phyloP scores from a whole-genome alignment of 1,140 invertebrate genomes.

The Zaprionus tsacasi region DNA sequence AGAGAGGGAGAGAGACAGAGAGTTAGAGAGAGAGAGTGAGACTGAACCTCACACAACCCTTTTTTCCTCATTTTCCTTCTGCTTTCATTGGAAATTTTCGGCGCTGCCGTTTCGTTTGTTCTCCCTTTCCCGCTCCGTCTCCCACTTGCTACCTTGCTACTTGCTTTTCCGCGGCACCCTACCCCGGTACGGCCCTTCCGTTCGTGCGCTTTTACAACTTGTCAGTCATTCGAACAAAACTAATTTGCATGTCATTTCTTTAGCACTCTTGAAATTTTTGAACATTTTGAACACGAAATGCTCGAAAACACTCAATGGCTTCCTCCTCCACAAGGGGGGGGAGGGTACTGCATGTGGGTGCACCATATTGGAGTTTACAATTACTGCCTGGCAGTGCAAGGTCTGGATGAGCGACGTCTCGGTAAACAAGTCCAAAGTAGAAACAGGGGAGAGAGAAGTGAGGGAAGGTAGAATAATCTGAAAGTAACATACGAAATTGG shows the following conservation, averaged over 20 bases:
- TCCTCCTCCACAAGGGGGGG: not conserved
- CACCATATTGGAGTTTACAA: constrained; percentile 8
- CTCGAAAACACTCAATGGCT: constrained; percentile 26
- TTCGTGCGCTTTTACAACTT: constrained; percentile 70
- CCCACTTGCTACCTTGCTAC: not conserved
- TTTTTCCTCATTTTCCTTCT: constrained; percentile 19
- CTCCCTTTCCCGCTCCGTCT: not conserved
- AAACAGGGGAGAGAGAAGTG: not conserved
- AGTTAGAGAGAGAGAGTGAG: no score
- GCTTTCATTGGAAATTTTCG: constrained; percentile 58
- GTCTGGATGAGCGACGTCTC: constrained; percentile 12
- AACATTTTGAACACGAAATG: constrained; percentile 67
- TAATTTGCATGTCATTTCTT: constrained; percentile 84
- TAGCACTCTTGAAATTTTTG: constrained; percentile 76
- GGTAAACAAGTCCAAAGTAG: constrained; percentile 25
- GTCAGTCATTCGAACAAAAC: constrained; percentile 84
- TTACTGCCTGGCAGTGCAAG: constrained; percentile 14
- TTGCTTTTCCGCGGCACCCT: constrained; percentile 1
- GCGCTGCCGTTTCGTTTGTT: constrained; percentile 43
- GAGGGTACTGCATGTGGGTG: constrained; percentile 3
- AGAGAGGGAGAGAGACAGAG: no score
- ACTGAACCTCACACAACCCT: constrained; percentile 11
- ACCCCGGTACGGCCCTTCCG: not conserved
- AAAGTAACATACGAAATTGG: not conserved
- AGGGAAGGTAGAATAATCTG: not conserved